Evolutionary conservation across 2,797 vertebrate species (phyloP).

Genomic region (Sebastes iracundus): DNA sequence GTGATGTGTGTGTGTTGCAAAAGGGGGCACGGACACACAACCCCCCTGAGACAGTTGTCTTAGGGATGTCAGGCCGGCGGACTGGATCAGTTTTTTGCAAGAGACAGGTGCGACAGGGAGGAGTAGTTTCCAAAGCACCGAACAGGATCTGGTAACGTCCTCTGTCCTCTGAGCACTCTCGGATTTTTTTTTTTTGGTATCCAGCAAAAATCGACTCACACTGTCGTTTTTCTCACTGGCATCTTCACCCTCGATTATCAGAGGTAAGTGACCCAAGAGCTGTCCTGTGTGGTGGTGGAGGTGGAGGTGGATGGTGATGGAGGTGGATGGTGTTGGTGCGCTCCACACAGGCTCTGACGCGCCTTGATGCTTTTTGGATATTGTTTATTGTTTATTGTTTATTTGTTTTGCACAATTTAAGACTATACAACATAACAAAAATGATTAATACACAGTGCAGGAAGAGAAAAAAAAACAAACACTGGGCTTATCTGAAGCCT

Average conservation of each 20-base stretch:
- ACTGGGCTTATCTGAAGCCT: too few species aligned
- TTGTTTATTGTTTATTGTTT: not conserved
- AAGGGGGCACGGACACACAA: slow-evolving; percentile 65
- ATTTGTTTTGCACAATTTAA: too few species aligned
- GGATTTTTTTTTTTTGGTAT: slow-evolving; percentile 66
- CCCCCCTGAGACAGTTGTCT: slow-evolving; percentile 83
- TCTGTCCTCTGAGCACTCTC: slow-evolving; percentile 43
- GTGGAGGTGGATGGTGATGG: slow-evolving; percentile 21
- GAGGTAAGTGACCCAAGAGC: slow-evolving; percentile 76
- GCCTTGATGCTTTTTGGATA: slow-evolving; percentile 43
- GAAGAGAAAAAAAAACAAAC: too few species aligned
- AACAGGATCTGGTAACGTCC: slow-evolving; percentile 60
- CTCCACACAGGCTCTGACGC: slow-evolving; percentile 27
- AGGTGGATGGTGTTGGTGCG: slow-evolving; percentile 31
- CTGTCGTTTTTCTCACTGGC: slow-evolving; percentile 31
- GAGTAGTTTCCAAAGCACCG: slow-evolving; percentile 76
- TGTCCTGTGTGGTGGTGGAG: slow-evolving; percentile 47
- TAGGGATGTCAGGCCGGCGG: slow-evolving; percentile 81
- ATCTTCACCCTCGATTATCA: slow-evolving; percentile 41
- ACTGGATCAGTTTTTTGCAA: slow-evolving; percentile 72
- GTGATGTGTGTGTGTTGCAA: slow-evolving; percentile 35
- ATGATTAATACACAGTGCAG: too few species aligned
- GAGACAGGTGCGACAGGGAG: slow-evolving; percentile 86
- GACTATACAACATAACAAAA: too few species aligned
- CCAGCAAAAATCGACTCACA: slow-evolving; percentile 27